Base-by-base conservation (phyloP, 2,797 vertebrate species). In the Cossypha niveicapilla region DNA sequence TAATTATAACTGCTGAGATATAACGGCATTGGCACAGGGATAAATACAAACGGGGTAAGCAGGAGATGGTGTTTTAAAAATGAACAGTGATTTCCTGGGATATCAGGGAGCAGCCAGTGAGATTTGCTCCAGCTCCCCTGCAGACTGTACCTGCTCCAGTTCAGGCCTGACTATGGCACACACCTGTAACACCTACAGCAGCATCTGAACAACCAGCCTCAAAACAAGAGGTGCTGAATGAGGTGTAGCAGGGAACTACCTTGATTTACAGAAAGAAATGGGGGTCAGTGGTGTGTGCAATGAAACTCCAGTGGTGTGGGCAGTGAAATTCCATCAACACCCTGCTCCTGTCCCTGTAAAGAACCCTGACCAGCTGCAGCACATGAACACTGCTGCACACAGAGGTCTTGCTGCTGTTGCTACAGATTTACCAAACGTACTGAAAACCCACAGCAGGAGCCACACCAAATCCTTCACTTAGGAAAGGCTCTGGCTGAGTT, bases 401-500 rank as follows among this genome's bases (percentile, higher is more conserved):
- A 47, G 42, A 50, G 15, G 12, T 17, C 48, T 47, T 21, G 22
- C 45, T 75, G 80, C 56, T 60, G 47, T 4, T 74, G 54, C 13
- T 11, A 66, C 58, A 81, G 30, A 60, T 18, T 28, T 3, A 78
- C 15, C 48, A 57, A 58, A 39, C 0, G 0, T 13, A 27, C 53
- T 47, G 35, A 90, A 95, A 84, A 57, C 32, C 22, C 19, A 83
- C 11, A 21, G 32, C 30, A 83, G 35, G 48, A 54, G 45, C 27
- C 27, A 61, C 21, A 25, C 42, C 15, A 3, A 57, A 77, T 37
- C 58, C 82, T 70, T 60, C 30, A 70, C n/a, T 35, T n/a, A 25
- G 10, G 65, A 32, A 85, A 89, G 92, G 57, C 41, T 77, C 75
- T 68, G 2, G 4, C 63, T 21, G n/a, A 87, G 42, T 80, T 93